A percentile compares a stretch with the other conserved stretches of the same genome.
These are phyloP conservation scores for Tricholauxania praeusta DNA, from an alignment of 2,888 invertebrate species.

Conservation along the genomic window DNA sequence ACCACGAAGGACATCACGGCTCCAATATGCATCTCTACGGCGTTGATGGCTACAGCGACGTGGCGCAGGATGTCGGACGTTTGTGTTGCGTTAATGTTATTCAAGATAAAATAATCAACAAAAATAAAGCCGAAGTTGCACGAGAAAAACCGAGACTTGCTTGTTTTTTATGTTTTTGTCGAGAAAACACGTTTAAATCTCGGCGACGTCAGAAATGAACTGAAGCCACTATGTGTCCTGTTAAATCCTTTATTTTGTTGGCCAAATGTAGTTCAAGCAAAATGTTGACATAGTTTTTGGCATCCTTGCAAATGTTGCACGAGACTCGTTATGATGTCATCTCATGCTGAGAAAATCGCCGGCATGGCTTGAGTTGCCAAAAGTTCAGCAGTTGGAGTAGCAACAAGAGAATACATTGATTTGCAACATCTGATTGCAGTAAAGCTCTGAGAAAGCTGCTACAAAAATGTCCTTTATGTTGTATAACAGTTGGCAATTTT, in stretches of 20 bases:
- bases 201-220: slow-evolving; percentile 57
- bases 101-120: neutral
- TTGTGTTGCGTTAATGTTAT: neutral
- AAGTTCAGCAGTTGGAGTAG: neutral
- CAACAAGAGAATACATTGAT: too few relatives aligned
- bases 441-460: too few relatives aligned
- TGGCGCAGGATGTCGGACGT: neutral
- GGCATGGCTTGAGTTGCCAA: neutral
- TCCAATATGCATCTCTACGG: slow-evolving; percentile 29
- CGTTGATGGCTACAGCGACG: neutral
- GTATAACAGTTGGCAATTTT: slow-evolving; percentile 2
- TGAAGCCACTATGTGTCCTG: slow-evolving; percentile 56
- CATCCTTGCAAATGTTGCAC: slow-evolving; percentile 19
- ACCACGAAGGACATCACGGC: slow-evolving; percentile 38
- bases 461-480: neutral
- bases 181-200: slow-evolving; percentile 56
- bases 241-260: slow-evolving; percentile 57
- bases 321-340: slow-evolving; percentile 35
- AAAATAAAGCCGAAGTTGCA: neutral
- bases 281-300: slow-evolving; percentile 31
- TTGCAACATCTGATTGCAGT: too few relatives aligned
- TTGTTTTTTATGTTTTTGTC: neutral
- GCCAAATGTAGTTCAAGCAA: slow-evolving; percentile 43
- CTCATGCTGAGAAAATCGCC: neutral
- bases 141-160: neutral